Evolutionary conservation across 2,888 invertebrate species (phyloP), one percentile per base, ranked within the genome.

Genomic region (Liodrosophila aerea): DNA sequence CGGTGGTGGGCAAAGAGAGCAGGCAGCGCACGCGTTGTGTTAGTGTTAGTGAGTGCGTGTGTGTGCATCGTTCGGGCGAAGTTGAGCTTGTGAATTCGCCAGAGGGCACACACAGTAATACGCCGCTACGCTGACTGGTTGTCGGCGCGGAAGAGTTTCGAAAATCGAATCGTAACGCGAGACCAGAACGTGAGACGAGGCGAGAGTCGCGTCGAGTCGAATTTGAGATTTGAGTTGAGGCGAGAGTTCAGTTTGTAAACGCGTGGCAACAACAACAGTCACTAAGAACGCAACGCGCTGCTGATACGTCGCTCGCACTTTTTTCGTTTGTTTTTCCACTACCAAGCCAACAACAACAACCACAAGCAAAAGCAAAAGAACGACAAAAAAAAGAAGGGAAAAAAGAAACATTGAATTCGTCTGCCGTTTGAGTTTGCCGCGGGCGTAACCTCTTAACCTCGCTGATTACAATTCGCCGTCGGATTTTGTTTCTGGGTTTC

Each of bases 121-220:
- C 66, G 71, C 80, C 71, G 76, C 80, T 62, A 63, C 64, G 71
- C 68, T 63, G 82, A 78, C 71, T 78, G 80, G 78, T 80, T 64
- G 78, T 68, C 60, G 57, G 66, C 64, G 71, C 78, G 78, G 58
- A 63, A 62, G 16, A 22, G 57, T 53, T 66, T 62, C 37, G 30
- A 18, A 30, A 12, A 47, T 50, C 62, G 33, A 16, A 51, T 34
- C 40, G 65, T 16, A 41, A 29, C 67, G 52, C 31, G 57, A 7
- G 12, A 9, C 9, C 7, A 13, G 7, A 11, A 3, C 8, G n/a
- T 58, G 46, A 12, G 16, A 27, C 45, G 50, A 27, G 40, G n/a
- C 51, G 43, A 12, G 27, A 30, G 8, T 34, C 29, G 27, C 12
- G 22, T 37, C 34, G 39, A 31, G 12, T 11, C 41, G 46, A 44